These are phyloP conservation scores for Ctenosaura bakeri DNA, from an alignment of 2,797 vertebrate species.

Conservation along the genomic window DNA sequence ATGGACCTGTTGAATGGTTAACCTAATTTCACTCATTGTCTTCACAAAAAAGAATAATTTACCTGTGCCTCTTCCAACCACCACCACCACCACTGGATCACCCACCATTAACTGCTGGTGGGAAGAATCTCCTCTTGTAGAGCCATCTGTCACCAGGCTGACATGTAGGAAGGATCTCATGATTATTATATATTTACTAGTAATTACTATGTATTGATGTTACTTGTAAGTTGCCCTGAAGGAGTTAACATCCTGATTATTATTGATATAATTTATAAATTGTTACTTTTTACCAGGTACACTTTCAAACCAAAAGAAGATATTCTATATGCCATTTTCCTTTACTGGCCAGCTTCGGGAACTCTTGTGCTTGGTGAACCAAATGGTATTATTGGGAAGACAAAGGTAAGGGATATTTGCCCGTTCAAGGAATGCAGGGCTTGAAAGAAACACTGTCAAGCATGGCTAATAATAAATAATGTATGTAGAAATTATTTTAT, in stretches of 20 bases:
- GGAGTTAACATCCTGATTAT: not conserved
- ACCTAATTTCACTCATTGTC: not conserved
- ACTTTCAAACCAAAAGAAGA: constrained; percentile 84
- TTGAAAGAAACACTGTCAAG: not conserved
- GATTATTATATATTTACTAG: not conserved
- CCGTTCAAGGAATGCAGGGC: not conserved
- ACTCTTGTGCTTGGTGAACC: constrained; percentile 86
- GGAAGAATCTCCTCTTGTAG: not conserved
- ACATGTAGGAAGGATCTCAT: not conserved
- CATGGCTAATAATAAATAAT: too few relatives aligned
- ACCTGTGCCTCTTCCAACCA: too few relatives aligned
- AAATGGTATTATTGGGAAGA: constrained; percentile 72
- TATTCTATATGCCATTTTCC: constrained; percentile 86
- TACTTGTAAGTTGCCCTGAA: not conserved
- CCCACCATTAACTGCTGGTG: not conserved
- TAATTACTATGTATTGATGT: not conserved
- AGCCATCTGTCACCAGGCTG: not conserved
- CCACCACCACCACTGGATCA: too few relatives aligned
- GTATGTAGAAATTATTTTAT: too few relatives aligned
- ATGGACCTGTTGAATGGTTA: not conserved
- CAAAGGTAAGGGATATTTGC: constrained; percentile 81
- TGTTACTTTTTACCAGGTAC: constrained; percentile 85
- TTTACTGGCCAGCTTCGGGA: constrained; percentile 88
- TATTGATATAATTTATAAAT: not conserved
- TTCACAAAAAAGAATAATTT: not conserved